Evolutionary conservation across 2,888 invertebrate species (phyloP), one percentile per base, ranked within the genome.

Genomic region (Pterobdella sp.): DNA sequence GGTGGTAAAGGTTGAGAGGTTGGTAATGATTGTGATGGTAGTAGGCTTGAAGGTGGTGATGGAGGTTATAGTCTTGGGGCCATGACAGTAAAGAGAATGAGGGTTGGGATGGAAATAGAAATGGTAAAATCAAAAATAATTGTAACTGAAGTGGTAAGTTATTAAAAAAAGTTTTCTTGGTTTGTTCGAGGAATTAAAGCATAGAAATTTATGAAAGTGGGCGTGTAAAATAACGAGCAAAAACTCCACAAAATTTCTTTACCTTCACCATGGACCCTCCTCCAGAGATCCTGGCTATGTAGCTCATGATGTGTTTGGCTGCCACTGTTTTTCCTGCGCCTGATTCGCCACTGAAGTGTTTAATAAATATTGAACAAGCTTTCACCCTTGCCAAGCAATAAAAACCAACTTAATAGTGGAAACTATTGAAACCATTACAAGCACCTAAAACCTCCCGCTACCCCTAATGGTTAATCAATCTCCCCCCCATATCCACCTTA

Each of bases 241-340:
- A 42, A 7, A 42, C 49, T n/a, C 34, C n/a, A 2, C 32, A 34
- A 29, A 32, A 18, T 34, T 32, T 34, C 66, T 34, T 4, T 66
- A 85, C 85, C 82, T 88, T 88, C 64, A 89, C 88, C 72, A 85
- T 84, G 2, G 84, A 81, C 1, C 88, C 88, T 42, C 89, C 89
- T 7, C 89, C 89, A 52, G 88, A 89, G 2, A 89, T 86, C 77
- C 86, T 84, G 10, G 88, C 86, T 63, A 89, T 86, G 81, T 88
- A 89, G 35, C 86, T 85, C 89, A 89, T 89, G 78, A 89, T 88
- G 81, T 86, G 88, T 80, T 88, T 88, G 64, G 88, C 88, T 14
- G 87, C 87, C 1, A 89, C 88, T 0, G 89, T 89, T 81, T 89
- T 89, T 10, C 89, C 89, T 26, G 89, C 88, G 60, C 89, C 89